Percentiles rank a stretch among this genome's conserved stretches.
These are phyloP conservation scores for Zosterops borbonicus DNA, from an alignment of 2,113 vertebrate species.

Conservation along the genomic window DNA sequence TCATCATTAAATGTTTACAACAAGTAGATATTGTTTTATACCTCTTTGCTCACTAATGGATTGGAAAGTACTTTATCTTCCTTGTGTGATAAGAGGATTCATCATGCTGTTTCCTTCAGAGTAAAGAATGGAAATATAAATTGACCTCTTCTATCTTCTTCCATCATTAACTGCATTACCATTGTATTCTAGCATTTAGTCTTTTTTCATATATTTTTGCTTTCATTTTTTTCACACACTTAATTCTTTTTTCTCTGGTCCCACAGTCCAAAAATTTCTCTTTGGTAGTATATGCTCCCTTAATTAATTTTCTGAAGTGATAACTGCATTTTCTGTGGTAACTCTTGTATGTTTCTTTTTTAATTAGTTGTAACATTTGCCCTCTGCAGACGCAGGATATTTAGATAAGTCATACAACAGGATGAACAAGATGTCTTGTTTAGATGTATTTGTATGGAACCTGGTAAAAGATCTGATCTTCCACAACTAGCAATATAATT, in stretches of 20 bases:
- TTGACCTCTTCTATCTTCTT: background rate
- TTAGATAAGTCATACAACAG: background rate
- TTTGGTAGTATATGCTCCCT: background rate
- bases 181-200: background rate
- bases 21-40: background rate
- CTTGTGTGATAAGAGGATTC: background rate
- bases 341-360: background rate
- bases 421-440: background rate
- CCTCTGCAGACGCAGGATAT: background rate
- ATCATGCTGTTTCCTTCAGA: background rate
- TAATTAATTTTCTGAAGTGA: background rate
- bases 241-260: background rate
- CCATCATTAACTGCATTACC: background rate
- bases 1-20: slow-evolving; percentile 6
- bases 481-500: background rate
- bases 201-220: background rate
- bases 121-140: background rate
- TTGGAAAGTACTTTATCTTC: background rate
- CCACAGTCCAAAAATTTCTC: background rate
- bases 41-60: slow-evolving; percentile 1
- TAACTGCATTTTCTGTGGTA: background rate
- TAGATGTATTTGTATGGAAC: background rate
- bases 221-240: background rate
- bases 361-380: background rate
- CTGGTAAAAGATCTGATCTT: background rate